Evolutionary conservation across 2,113 vertebrate species (phyloP).

Genomic region (Hippocampus abdominalis): DNA sequence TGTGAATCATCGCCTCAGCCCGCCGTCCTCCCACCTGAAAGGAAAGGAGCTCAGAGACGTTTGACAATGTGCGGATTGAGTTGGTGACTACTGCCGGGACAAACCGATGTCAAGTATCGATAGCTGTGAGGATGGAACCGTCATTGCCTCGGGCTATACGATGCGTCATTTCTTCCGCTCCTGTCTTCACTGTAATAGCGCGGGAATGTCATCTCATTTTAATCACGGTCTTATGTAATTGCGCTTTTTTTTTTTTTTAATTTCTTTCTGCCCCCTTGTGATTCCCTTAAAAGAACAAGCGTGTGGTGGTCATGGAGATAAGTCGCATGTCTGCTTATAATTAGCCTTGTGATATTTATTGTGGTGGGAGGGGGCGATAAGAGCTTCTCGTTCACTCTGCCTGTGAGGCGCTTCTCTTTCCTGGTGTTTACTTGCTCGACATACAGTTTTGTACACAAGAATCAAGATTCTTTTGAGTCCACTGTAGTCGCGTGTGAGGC

Average conservation of each 20-base stretch:
- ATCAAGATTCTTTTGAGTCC: neutral
- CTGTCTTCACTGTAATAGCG: neutral
- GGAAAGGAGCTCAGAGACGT: slow-evolving; percentile 1
- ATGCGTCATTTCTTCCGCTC: neutral
- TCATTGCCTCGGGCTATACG: slow-evolving; percentile 4
- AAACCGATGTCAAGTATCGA: slow-evolving; percentile 35
- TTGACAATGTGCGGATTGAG: slow-evolving; percentile 11
- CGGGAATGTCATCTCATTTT: slow-evolving; percentile 29
- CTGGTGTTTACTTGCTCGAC: slow-evolving; percentile 30
- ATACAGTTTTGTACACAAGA: slow-evolving; percentile 16
- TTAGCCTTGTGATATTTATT: slow-evolving; percentile 59
- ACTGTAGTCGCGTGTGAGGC: neutral
- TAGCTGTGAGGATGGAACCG: slow-evolving; percentile 36
- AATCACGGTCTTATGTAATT: slow-evolving; percentile 28
- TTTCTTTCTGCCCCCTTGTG: slow-evolving; percentile 32
- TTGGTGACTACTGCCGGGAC: slow-evolving; percentile 27
- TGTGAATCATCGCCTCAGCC: slow-evolving; percentile 39
- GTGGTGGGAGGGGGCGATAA: slow-evolving; percentile 42
- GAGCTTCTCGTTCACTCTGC: slow-evolving; percentile 45
- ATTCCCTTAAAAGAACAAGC: slow-evolving; percentile 40
- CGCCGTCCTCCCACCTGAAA: slow-evolving; percentile 6
- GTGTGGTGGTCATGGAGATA: slow-evolving; percentile 41
- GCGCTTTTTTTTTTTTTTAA: slow-evolving; percentile 25
- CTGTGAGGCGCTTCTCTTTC: slow-evolving; percentile 32
- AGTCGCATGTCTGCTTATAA: slow-evolving; percentile 51